Conservation (phyloP, 1,140 invertebrate species). For the Bombus confusus region DNA sequence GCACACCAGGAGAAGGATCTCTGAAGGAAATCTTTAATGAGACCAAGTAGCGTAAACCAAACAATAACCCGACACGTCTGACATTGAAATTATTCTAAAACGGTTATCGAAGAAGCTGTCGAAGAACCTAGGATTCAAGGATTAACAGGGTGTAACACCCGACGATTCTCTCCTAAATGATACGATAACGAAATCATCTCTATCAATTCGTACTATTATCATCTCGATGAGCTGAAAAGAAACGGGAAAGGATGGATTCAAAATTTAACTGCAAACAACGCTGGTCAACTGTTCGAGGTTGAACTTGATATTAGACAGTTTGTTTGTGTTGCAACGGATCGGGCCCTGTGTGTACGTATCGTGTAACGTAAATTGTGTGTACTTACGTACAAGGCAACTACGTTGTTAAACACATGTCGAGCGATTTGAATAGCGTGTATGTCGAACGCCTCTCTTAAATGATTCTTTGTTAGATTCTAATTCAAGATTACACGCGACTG, state of each 20-base stretch:
- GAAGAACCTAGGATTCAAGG: neutral
- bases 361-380: constrained; percentile 52
- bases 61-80: neutral
- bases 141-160: constrained; percentile 17
- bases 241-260: neutral
- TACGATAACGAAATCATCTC: neutral
- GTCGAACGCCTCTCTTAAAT: neutral
- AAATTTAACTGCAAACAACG: constrained; percentile 37
- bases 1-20: neutral
- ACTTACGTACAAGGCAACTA: constrained; percentile 45
- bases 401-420: constrained; percentile 47
- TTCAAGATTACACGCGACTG: neutral
- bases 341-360: constrained; percentile 26
- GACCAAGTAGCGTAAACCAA: constrained; percentile 28
- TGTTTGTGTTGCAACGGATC: constrained; percentile 3
- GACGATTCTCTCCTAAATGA: neutral
- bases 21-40: neutral
- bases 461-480: constrained; percentile 6
- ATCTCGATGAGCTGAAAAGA: neutral
- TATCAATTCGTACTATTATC: neutral
- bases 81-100: constrained; percentile 16
- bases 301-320: constrained; percentile 27
- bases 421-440: constrained; percentile 28
- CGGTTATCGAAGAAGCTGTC: neutral
- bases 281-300: constrained; percentile 32